Percentiles rank a stretch among this genome's conserved stretches.
These are phyloP conservation scores for Lobophora halterata DNA, from an alignment of 2,888 invertebrate genomes.

Conservation along the genomic window DNA sequence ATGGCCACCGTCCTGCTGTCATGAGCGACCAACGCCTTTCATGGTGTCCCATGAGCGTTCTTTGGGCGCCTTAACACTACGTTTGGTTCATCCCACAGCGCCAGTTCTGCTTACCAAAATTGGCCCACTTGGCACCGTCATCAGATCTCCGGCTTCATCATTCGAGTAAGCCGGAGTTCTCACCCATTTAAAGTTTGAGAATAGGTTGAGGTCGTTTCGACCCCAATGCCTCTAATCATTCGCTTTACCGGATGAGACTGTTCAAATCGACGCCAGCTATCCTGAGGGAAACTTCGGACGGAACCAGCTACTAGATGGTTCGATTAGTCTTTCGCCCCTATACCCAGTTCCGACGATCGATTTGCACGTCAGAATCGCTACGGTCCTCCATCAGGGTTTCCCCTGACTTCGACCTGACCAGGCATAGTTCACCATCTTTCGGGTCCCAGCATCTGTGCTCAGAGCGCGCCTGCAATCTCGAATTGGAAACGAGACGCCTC, in stretches of 20 bases:
- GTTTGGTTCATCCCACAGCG: no score
- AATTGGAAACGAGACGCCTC: conserved; percentile 66
- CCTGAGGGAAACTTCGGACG: conserved; percentile 89
- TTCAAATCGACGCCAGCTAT: conserved; percentile 78
- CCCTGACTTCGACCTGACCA: conserved; percentile 85
- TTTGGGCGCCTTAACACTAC: no score
- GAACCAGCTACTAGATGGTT: conserved; percentile 90
- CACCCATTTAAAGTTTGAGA: no score
- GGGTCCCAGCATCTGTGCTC: conserved; percentile 86
- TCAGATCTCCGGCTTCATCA: no score
- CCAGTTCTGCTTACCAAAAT: no score
- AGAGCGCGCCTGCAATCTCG: conserved; percentile 73
- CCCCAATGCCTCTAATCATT: conserved; percentile 87
- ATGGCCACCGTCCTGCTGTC: no score
- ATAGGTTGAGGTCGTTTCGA: conserved; percentile 86
- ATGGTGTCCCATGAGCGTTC: no score
- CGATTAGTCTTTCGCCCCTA: conserved; percentile 87
- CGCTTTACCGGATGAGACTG: conserved; percentile 87
- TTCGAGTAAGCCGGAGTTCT: no score
- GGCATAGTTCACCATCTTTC: conserved; percentile 88
- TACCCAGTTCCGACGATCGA: conserved; percentile 89
- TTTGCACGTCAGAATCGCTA: conserved; percentile 89
- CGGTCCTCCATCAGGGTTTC: conserved; percentile 87
- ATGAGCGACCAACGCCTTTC: no score
- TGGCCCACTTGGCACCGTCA: no score